Conservation (phyloP, 2,888 invertebrate species). For the Sphinx pinastri region DNA sequence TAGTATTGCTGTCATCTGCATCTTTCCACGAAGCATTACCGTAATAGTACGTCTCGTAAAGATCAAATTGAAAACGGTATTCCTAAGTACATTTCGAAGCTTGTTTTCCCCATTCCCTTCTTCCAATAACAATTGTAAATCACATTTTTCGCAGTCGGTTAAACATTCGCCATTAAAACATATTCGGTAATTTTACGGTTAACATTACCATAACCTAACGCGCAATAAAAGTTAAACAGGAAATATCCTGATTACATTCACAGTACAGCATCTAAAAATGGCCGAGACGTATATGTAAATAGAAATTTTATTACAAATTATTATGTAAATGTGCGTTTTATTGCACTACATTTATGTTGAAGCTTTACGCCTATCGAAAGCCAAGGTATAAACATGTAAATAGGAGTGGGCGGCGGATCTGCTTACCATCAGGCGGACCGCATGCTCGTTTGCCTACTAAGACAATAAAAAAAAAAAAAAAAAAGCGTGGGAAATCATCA, state of each 20-base stretch:
- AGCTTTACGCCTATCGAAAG: conserved; percentile 23
- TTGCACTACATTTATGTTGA: conserved; percentile 38
- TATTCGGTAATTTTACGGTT: conserved; percentile 13
- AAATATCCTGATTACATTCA: conserved; percentile 40
- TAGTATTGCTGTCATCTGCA: conserved; percentile 3
- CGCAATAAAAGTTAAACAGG: conserved; percentile 36
- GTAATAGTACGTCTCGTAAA: not conserved
- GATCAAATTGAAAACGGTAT: conserved; percentile 15
- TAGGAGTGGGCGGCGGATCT: conserved; percentile 45
- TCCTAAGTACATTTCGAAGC: conserved; percentile 8
- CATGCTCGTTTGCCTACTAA: too few relatives aligned
- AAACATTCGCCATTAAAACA: conserved; percentile 13
- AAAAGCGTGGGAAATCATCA: conserved; percentile 60
- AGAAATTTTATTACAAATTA: conserved; percentile 46
- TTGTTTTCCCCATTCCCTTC: not conserved
- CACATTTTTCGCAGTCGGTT: conserved; percentile 8
- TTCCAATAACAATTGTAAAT: conserved; percentile 14
- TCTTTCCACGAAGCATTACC: conserved; percentile 1
- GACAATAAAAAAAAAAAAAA: too few relatives aligned
- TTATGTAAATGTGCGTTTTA: conserved; percentile 53
- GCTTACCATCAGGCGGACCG: too few relatives aligned
- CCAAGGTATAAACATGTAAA: conserved; percentile 41
- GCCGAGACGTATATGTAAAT: conserved; percentile 30
- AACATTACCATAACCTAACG: conserved; percentile 19
- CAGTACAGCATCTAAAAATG: conserved; percentile 35